A percentile compares a stretch with the other conserved stretches of the same genome.
These are phyloP conservation scores for Nothoprocta perdicaria DNA, from an alignment of 2,113 vertebrate species.

Conservation along the genomic window DNA sequence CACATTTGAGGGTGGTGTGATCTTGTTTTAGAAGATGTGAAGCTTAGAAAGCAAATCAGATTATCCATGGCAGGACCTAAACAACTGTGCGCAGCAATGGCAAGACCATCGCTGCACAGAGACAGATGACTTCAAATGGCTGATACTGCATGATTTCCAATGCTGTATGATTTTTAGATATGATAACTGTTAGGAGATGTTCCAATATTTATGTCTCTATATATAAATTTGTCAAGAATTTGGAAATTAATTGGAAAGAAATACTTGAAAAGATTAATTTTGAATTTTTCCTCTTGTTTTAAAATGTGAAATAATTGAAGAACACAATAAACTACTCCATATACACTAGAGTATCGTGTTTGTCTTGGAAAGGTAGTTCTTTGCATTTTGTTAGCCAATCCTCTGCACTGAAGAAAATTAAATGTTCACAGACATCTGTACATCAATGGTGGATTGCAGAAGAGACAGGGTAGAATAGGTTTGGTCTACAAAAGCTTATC, in stretches of 20 bases:
- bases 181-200: not conserved
- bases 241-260: not conserved
- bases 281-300: too few relatives aligned
- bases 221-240: not conserved
- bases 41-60: not conserved
- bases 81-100: not conserved
- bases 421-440: too few relatives aligned
- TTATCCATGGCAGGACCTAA: not conserved
- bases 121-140: slow-evolving; percentile 28
- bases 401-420: too few relatives aligned
- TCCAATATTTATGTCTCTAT: not conserved
- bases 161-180: slow-evolving; percentile 44
- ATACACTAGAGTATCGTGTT: too few relatives aligned
- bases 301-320: too few relatives aligned
- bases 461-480: too few relatives aligned
- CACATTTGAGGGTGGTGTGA: not conserved
- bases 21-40: not conserved
- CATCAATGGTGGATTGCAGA: too few relatives aligned
- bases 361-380: too few relatives aligned
- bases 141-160: not conserved
- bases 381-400: too few relatives aligned
- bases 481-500: too few relatives aligned
- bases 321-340: too few relatives aligned
- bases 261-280: not conserved
- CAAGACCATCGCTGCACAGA: not conserved